Base-by-base conservation (phyloP, 2,888 invertebrate species). In the Metellina segmentata region DNA sequence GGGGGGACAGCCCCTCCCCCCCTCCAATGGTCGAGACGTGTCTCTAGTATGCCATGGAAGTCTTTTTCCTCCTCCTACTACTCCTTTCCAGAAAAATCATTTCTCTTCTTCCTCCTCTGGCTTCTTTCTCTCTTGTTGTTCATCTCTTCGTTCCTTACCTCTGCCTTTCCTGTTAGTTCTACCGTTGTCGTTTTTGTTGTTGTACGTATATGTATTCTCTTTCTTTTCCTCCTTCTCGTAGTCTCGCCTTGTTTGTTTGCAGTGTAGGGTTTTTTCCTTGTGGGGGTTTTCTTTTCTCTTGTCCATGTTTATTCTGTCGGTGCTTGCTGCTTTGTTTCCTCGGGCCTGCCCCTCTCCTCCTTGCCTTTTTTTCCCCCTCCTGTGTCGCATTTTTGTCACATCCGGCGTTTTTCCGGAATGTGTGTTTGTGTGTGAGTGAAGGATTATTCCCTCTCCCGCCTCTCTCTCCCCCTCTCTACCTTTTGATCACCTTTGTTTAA, bases 391-490 rank as follows among this genome's bases (percentile, higher is more conserved):
- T 61, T 81, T 89, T 91, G 91, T 92, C 91, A 89, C 91, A 92
- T 92, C 91, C 91, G 91, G 88, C 87, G 91, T 91, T 91, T 79
- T 91, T 91, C 91, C 91, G 87, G 91, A 87, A 91, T 88, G 91
- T 72, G 83, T 89, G 83, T 89, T 70, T 89, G 77, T 83, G 34
- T 34, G 81, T 74, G 77, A 71, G 78, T 79, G 85, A 79, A 78
- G 86, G 75, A 75, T 75, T 79, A 19, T 61, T 85, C 19, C 74
- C 75, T 82, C 61, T 49, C 0, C 48, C 53, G 6, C 72, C 13
- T 51, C 61, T n/a, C 71, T 75, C 7, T 52, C 19, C 49, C 53
- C 53, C 20, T 83, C 16, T 70, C 16, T 49, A 49, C 51, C 13
- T 69, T 53, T 51, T 69, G 51, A 72, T 81, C 86, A 91, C 87